phyloP scores from a whole-genome alignment of 2,797 vertebrate species.

The Brotula barbata region DNA sequence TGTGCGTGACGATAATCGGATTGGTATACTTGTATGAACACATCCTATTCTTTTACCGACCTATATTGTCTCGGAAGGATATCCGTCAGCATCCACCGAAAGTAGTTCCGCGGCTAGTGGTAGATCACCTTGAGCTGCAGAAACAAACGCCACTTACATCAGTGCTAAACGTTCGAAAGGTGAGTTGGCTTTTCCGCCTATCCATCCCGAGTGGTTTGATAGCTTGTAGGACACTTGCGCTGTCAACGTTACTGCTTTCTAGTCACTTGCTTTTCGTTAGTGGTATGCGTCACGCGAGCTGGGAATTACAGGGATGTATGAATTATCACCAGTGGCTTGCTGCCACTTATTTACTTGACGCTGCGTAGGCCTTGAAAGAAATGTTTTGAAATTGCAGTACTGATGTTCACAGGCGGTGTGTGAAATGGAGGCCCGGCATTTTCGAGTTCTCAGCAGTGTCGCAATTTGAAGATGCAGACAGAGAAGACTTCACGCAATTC shows the following conservation, averaged over 20 bases:
- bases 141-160: constrained; percentile 45
- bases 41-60: not conserved
- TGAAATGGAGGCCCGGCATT: not conserved
- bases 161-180: constrained; percentile 42
- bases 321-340: not conserved
- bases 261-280: not conserved
- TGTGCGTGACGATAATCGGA: not conserved
- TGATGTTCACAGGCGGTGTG: not conserved
- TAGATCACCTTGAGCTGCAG: constrained; percentile 77
- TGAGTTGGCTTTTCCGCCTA: constrained; percentile 33
- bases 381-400: not conserved
- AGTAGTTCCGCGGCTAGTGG: constrained; percentile 68
- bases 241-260: not conserved
- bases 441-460: not conserved
- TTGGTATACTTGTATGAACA: fast-evolving
- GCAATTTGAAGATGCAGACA: not conserved
- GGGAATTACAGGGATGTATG: constrained; percentile 11
- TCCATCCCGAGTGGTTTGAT: not conserved
- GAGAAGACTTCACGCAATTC: not conserved
- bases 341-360: not conserved
- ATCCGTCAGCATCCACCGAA: constrained; percentile 61
- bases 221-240: not conserved
- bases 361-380: not conserved
- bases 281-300: constrained; percentile 8
- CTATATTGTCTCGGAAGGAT: constrained; percentile 66